Conservation (phyloP, 2,888 invertebrate genomes). For the Xestobium rufovillosum region DNA sequence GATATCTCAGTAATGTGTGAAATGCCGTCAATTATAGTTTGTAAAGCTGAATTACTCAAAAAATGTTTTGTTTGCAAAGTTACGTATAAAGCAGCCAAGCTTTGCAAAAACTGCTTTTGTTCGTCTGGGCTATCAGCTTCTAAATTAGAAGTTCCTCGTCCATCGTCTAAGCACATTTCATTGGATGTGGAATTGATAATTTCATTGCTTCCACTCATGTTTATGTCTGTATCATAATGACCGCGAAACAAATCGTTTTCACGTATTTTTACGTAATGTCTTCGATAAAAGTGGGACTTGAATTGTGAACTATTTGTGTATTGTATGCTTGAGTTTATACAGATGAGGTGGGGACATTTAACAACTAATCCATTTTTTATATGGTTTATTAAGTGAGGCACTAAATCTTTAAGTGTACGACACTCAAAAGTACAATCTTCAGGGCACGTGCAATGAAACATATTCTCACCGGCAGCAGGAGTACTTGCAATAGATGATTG, state of each 20-base stretch:
- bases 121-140: background rate
- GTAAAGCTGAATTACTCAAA: background rate
- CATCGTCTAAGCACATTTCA: background rate
- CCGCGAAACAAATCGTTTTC: background rate
- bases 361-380: background rate
- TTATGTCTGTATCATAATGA: background rate
- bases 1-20: background rate
- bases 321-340: background rate
- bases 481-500: background rate
- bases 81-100: background rate
- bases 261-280: background rate
- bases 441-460: background rate
- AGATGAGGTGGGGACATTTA: constrained; percentile 3
- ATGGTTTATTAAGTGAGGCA: constrained; percentile 1
- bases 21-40: background rate
- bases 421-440: background rate
- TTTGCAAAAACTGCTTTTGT: background rate
- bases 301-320: background rate
- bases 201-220: background rate
- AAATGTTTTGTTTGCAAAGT: constrained; percentile 2
- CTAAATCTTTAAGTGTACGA: background rate
- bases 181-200: background rate
- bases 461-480: background rate
- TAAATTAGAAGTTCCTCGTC: background rate
- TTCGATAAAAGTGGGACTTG: constrained; percentile 1